Percentiles rank a stretch among this genome's conserved stretches.
These are phyloP conservation scores for Pelecanoides urinatrix DNA, from an alignment of 2,113 vertebrate genomes.

Conservation along the genomic window DNA sequence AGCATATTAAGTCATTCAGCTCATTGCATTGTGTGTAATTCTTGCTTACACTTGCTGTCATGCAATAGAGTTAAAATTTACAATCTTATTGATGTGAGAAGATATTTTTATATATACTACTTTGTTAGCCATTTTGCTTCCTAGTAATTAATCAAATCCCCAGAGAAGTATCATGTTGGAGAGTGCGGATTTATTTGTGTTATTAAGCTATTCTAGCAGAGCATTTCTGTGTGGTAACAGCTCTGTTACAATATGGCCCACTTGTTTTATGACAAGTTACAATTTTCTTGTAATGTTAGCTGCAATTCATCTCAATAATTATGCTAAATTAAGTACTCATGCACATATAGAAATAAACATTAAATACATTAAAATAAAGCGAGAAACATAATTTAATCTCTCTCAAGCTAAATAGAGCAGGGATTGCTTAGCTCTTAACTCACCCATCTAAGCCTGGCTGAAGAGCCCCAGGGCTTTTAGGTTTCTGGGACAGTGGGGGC, in stretches of 20 bases:
- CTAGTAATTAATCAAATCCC: constrained; percentile 75
- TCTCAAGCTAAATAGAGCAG: not conserved
- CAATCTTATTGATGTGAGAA: constrained; percentile 66
- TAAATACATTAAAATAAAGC: constrained; percentile 66
- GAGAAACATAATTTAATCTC: constrained; percentile 59
- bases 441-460: not conserved
- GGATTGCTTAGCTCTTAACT: not conserved
- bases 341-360: constrained; percentile 74
- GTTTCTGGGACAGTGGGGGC: rapidly evolving
- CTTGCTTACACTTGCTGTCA: constrained; percentile 76
- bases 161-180: constrained; percentile 61
- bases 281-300: constrained; percentile 81
- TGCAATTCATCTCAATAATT: constrained; percentile 79
- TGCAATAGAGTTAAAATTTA: constrained; percentile 70
- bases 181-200: constrained; percentile 64
- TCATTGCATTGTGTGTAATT: constrained; percentile 65
- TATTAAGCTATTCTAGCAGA: constrained; percentile 66
- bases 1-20: constrained; percentile 68
- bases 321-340: constrained; percentile 74
- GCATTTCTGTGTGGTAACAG: constrained; percentile 57
- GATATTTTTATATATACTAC: constrained; percentile 75
- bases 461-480: not conserved
- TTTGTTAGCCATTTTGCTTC: constrained; percentile 75
- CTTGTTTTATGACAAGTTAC: constrained; percentile 79
- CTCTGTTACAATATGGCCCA: constrained; percentile 66